phyloP scores from a whole-genome alignment of 1,140 invertebrate genomes.

The Aphidius gifuensis region DNA sequence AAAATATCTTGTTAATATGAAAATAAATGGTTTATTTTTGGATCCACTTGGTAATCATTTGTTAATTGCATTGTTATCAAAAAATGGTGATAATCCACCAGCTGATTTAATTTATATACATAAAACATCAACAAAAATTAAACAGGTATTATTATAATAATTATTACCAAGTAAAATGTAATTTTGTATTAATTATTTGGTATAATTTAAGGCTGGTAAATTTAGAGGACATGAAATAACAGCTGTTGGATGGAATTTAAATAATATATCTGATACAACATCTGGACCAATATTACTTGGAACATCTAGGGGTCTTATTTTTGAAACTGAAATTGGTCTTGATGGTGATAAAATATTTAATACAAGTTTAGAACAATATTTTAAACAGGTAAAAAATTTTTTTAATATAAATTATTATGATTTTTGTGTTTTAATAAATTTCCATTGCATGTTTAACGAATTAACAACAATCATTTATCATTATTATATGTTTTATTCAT shows the following conservation, averaged over 20 bases:
- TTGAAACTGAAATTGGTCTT: slow-evolving; percentile 82
- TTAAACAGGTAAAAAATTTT: slow-evolving; percentile 71
- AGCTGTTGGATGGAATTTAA: slow-evolving; percentile 85
- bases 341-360: slow-evolving; percentile 79
- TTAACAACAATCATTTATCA: slow-evolving; percentile 16
- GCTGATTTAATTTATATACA: slow-evolving; percentile 78
- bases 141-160: slow-evolving; percentile 48
- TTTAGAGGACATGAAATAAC: slow-evolving; percentile 84
- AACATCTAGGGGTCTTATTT: slow-evolving; percentile 85
- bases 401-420: not conserved
- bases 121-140: slow-evolving; percentile 64
- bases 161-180: slow-evolving; percentile 43
- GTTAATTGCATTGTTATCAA: slow-evolving; percentile 70
- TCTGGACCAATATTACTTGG: slow-evolving; percentile 83
- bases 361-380: slow-evolving; percentile 76
- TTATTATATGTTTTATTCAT: slow-evolving; percentile 22
- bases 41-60: slow-evolving; percentile 86
- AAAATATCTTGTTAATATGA: slow-evolving; percentile 62
- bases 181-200: slow-evolving; percentile 48
- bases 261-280: slow-evolving; percentile 67
- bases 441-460: not conserved
- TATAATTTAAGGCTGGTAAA: slow-evolving; percentile 55
- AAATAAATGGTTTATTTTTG: slow-evolving; percentile 72
- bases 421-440: not conserved
- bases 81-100: slow-evolving; percentile 60